A percentile compares a stretch with the other conserved stretches of the same genome.
phyloP scores from a whole-genome alignment of 2,888 invertebrate genomes.

The Corythucha ciliata region DNA sequence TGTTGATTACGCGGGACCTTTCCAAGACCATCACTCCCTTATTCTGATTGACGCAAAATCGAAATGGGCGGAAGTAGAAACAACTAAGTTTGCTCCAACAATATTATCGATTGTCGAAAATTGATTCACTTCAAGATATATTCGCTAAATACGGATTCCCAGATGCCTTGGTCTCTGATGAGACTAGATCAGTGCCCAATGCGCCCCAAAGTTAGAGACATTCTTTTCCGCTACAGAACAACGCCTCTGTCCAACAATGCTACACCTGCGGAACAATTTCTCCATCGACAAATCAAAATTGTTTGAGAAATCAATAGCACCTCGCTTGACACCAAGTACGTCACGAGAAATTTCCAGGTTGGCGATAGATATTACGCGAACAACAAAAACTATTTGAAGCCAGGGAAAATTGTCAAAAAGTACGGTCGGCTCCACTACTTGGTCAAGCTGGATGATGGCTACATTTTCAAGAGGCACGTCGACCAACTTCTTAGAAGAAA shows the following conservation, averaged over 20 bases:
- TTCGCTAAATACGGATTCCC: constrained; percentile 34
- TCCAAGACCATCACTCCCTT: constrained; percentile 10
- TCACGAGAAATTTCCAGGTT: not conserved
- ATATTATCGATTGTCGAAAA: constrained; percentile 32
- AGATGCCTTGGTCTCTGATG: constrained; percentile 32
- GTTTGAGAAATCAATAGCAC: no score
- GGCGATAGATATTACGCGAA: constrained; percentile 4
- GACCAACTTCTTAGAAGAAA: constrained; percentile 2
- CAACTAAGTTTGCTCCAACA: constrained; percentile 23
- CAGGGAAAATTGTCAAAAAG: constrained; percentile 1
- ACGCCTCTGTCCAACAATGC: constrained; percentile 1
- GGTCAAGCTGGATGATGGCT: constrained; percentile 3
- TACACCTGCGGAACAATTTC: not conserved
- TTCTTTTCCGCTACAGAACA: no score
- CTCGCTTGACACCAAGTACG: no score
- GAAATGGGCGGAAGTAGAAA: constrained; percentile 24
- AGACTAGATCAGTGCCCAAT: no score
- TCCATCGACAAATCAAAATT: constrained; percentile 9
- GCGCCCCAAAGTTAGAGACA: no score
- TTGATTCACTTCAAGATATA: constrained; percentile 32
- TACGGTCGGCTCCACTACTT: constrained; percentile 4
- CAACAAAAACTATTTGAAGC: constrained; percentile 11
- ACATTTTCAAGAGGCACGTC: constrained; percentile 7
- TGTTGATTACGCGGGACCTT: constrained; percentile 8
- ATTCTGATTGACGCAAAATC: constrained; percentile 28